phyloP scores from a whole-genome alignment of 2,888 invertebrate species.

The Glyphotaelius pellucidus region DNA sequence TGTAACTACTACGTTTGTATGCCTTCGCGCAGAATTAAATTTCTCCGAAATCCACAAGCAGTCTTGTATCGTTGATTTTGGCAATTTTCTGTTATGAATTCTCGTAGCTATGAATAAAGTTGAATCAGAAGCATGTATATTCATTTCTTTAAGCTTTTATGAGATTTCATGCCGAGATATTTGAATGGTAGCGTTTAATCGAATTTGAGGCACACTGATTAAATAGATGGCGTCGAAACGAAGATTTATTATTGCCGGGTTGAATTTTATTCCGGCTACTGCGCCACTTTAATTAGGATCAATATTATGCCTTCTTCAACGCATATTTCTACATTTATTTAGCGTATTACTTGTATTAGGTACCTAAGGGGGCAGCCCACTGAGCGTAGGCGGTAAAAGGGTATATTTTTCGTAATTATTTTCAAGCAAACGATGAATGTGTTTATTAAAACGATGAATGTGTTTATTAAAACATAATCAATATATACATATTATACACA shows the following conservation, averaged over 20 bases:
- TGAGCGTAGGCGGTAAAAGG: too few species aligned
- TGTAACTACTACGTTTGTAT: not conserved
- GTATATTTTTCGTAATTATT: too few species aligned
- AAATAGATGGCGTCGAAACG: slow-evolving; percentile 2
- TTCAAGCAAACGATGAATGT: too few species aligned
- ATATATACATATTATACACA: too few species aligned
- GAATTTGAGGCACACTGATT: slow-evolving; percentile 27
- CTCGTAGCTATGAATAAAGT: not conserved
- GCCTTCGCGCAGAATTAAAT: not conserved
- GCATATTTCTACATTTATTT: not conserved
- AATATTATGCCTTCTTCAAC: not conserved
- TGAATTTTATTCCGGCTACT: not conserved
- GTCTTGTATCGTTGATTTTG: not conserved
- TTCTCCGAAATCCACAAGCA: not conserved
- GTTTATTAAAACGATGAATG: too few species aligned
- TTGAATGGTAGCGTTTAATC: slow-evolving; percentile 21
- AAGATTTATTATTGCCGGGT: slow-evolving; percentile 21
- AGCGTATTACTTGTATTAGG: not conserved
- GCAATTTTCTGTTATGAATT: not conserved
- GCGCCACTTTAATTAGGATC: not conserved
- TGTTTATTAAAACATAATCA: too few species aligned
- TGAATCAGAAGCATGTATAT: not conserved
- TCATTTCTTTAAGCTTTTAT: not conserved
- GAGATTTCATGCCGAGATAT: not conserved
- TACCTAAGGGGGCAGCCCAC: too few species aligned